Conservation (phyloP, 53 echinoderm and acorn worm species). For the Echinometra lucunter region DNA sequence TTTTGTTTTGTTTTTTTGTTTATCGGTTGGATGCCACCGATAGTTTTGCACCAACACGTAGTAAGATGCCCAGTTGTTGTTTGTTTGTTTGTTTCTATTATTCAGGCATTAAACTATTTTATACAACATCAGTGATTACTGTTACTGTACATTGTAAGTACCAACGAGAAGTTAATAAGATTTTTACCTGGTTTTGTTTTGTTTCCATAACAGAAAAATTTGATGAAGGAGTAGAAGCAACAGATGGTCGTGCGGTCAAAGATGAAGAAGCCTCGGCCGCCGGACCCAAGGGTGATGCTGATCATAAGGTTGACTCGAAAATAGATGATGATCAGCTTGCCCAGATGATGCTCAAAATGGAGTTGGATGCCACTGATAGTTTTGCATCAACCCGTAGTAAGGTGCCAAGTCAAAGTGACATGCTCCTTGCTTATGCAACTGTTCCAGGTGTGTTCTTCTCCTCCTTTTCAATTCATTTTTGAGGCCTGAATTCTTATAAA, state of each 20-base stretch:
- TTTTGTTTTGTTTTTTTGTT: too few species aligned
- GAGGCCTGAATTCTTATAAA: too few species aligned
- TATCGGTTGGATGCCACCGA: too few species aligned
- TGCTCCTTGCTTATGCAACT: constrained; percentile 96
- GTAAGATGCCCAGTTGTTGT: too few species aligned
- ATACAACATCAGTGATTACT: too few species aligned
- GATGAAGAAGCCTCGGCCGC: neutral
- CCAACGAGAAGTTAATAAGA: too few species aligned
- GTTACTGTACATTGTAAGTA: too few species aligned
- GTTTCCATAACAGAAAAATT: constrained; percentile 78
- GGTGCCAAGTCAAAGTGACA: constrained; percentile 88
- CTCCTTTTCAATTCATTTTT: too few species aligned
- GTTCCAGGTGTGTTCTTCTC: constrained; percentile 81
- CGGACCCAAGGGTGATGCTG: neutral
- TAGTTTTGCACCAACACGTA: too few species aligned
- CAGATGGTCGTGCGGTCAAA: constrained; percentile 62
- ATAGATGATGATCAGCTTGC: constrained; percentile 74
- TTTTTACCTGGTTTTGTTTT: neutral
- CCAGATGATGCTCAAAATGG: constrained; percentile 77
- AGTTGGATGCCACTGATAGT: constrained; percentile 84
- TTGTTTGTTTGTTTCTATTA: too few species aligned
- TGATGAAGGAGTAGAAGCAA: constrained; percentile 86
- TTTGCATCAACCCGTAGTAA: constrained; percentile 70
- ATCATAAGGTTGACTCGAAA: neutral
- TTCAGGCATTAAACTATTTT: too few species aligned